Evolutionary conservation across 2,113 vertebrate genomes (phyloP).

Genomic region (Mormoops blainvillei): DNA sequence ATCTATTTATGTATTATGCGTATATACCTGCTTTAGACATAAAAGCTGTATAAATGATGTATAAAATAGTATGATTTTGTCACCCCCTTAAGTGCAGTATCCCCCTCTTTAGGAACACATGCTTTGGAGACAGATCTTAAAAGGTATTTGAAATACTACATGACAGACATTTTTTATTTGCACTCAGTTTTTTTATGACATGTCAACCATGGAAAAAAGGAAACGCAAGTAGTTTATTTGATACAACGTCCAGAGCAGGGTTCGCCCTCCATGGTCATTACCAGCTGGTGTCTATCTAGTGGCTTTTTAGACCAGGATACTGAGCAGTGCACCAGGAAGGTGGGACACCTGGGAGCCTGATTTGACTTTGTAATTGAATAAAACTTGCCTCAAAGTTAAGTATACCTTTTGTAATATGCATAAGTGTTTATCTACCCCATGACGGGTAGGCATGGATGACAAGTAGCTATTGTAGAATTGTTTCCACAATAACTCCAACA

Average conservation of each 20-base stretch:
- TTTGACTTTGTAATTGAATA: neutral
- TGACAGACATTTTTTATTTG: neutral
- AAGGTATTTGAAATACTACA: neutral
- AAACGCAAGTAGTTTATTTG: neutral
- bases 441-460: neutral
- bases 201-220: neutral
- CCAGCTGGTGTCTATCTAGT: neutral
- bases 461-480: neutral
- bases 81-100: neutral
- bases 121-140: neutral
- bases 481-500: neutral
- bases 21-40: neutral
- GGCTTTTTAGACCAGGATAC: neutral
- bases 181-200: neutral
- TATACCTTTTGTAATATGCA: neutral
- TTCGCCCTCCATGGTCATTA: accelerated
- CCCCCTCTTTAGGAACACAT: neutral
- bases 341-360: neutral
- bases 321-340: neutral
- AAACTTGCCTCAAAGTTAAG: neutral
- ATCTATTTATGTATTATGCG: neutral
- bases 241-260: neutral
- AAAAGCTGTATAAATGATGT: neutral
- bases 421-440: neutral
- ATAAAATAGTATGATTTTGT: neutral